These are phyloP conservation scores for Trissolcus basalis DNA, from an alignment of 1,140 invertebrate species.

Conservation along the genomic window DNA sequence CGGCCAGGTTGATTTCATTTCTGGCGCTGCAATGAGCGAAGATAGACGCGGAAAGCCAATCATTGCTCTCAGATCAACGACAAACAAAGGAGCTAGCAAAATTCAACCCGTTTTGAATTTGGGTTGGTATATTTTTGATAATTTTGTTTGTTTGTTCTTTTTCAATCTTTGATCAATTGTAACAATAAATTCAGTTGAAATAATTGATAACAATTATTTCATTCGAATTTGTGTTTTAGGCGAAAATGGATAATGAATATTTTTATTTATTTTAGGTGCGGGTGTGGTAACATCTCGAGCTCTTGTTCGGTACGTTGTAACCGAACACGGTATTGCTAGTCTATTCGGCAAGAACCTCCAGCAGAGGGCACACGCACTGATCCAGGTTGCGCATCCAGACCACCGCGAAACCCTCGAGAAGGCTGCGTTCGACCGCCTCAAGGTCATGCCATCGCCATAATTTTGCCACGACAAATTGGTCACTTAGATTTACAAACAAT, in stretches of 20 bases:
- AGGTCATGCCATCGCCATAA: conserved; percentile 85
- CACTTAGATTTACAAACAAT: conserved; percentile 22
- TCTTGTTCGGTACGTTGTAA: conserved; percentile 95
- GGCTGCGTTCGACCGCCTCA: conserved; percentile 91
- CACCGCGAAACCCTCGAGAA: conserved; percentile 92
- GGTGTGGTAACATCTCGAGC: conserved; percentile 95
- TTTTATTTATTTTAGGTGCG: conserved; percentile 80
- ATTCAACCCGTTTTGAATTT: conserved; percentile 89
- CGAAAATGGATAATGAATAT: conserved; percentile 1
- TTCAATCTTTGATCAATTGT: too few relatives aligned
- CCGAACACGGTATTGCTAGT: conserved; percentile 93
- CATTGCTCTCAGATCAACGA: conserved; percentile 91
- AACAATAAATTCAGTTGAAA: too few relatives aligned
- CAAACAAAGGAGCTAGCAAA: conserved; percentile 91
- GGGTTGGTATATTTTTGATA: conserved; percentile 81
- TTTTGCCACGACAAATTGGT: neutral
- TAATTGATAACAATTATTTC: too few relatives aligned
- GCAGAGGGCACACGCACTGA: conserved; percentile 93
- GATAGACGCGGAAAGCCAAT: conserved; percentile 95
- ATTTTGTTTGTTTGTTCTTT: too few relatives aligned
- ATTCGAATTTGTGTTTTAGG: too few relatives aligned
- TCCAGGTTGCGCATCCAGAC: conserved; percentile 93
- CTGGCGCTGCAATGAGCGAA: conserved; percentile 91
- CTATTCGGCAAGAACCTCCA: conserved; percentile 94
- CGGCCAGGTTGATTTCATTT: conserved; percentile 96